Evolutionary conservation across 2,113 vertebrate genomes (phyloP).

Genomic region (Camarhynchus parvulus): DNA sequence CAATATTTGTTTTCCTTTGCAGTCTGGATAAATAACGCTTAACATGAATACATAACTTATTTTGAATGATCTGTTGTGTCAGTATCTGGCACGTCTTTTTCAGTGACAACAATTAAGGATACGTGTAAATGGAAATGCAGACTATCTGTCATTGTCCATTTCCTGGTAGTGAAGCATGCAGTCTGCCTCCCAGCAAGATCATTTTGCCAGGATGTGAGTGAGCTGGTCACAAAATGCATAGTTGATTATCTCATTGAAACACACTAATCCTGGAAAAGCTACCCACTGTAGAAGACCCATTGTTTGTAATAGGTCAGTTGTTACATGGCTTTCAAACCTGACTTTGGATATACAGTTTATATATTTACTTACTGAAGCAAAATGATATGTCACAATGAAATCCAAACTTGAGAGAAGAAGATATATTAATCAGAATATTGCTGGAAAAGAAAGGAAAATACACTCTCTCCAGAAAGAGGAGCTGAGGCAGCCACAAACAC

Average conservation of each 20-base stretch:
- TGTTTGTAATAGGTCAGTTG: slow-evolving; percentile 69
- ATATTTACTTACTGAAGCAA: slow-evolving; percentile 63
- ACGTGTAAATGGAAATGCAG: slow-evolving; percentile 70
- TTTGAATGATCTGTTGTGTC: slow-evolving; percentile 73
- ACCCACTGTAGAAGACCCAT: slow-evolving; percentile 40
- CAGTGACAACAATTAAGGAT: slow-evolving; percentile 68
- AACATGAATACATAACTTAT: slow-evolving; percentile 72
- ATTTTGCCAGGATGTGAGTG: slow-evolving; percentile 44
- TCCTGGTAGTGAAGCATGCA: slow-evolving; percentile 52
- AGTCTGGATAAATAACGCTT: slow-evolving; percentile 70
- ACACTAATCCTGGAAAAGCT: slow-evolving; percentile 64
- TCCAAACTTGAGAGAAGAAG: slow-evolving; percentile 36
- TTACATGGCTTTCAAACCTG: slow-evolving; percentile 66
- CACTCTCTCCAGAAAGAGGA: not conserved
- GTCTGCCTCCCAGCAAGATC: slow-evolving; percentile 57
- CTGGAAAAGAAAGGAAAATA: slow-evolving; percentile 1
- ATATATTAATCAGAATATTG: slow-evolving; percentile 52
- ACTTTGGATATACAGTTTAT: slow-evolving; percentile 58
- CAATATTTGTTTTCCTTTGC: slow-evolving; percentile 75
- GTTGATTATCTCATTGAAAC: slow-evolving; percentile 66
- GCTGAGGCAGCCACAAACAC: not conserved
- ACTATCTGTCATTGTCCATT: slow-evolving; percentile 68
- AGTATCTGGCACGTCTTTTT: slow-evolving; percentile 68
- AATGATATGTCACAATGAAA: slow-evolving; percentile 63
- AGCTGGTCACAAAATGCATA: slow-evolving; percentile 59